phyloP scores from a whole-genome alignment of 2,113 vertebrate genomes.

The Vicugna pacos region DNA sequence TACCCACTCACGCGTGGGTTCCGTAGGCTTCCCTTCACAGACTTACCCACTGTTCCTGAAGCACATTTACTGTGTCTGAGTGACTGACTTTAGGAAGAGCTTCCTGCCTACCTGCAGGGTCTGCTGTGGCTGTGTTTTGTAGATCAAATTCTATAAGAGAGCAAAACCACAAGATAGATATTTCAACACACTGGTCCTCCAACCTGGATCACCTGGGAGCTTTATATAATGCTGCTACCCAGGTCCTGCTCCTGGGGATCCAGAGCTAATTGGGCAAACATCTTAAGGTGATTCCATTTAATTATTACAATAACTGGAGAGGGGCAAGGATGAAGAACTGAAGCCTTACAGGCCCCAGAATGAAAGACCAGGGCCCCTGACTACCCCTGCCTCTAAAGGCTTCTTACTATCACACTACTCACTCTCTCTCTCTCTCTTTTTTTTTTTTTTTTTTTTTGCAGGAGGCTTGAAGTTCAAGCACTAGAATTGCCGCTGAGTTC shows the following conservation, averaged over 20 bases:
- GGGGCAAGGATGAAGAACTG: neutral
- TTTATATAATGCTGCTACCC: neutral
- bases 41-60: neutral
- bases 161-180: neutral
- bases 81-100: neutral
- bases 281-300: conserved; percentile 31
- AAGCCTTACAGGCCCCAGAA: neutral
- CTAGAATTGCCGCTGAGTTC: neutral
- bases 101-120: neutral
- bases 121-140: neutral
- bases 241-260: neutral
- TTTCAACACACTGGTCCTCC: neutral
- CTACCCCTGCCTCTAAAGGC: neutral
- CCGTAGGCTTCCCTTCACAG: neutral
- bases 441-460: neutral
- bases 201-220: neutral
- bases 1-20: neutral
- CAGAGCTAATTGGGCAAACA: neutral
- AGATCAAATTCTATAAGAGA: neutral
- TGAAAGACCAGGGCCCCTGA: neutral
- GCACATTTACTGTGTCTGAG: neutral
- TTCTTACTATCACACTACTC: too few species aligned
- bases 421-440: too few species aligned
- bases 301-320: neutral
- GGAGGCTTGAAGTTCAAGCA: neutral